Evolutionary conservation across 2,888 invertebrate species (phyloP), one percentile per base, ranked within the genome.

Genomic region (Agriopis marginaria): DNA sequence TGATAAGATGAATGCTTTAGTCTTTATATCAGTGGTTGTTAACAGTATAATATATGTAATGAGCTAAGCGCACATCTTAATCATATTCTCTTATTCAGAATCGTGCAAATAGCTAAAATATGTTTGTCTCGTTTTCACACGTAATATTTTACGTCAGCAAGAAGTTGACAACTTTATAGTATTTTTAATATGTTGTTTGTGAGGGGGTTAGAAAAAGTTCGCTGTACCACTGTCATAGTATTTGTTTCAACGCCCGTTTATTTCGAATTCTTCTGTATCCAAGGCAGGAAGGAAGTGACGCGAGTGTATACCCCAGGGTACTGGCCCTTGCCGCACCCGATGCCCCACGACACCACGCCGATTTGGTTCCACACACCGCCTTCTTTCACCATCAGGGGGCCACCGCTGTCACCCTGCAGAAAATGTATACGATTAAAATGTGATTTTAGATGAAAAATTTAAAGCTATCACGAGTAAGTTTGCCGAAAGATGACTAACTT

Each of bases 281-380:
- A 98, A 39, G 97, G 97, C 79, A 97, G 88, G 94, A 98, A 97
- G 77, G 96, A 95, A 58, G 97, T 97, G 70, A 98, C 96, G 77
- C 98, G 95, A 0, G 98, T 97, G 89, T 98, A 98, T 4, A 98
- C 98, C 14, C 98, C 98, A 0, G 98, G 98, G 90, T 97, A 98
- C 84, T 97, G 97, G 23, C 98, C 98, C 91, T 98, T 98, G 66
- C 98, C 98, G 86, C 98, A 98, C 49, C 98, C 98, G 79, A 98
- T 98, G 73, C 98, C 98, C 98, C 98, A 98, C 12, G 98, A 98
- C 23, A 98, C 98, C 60, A 98, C 96, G 63, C 98, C 98, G 17
- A 97, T 97, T 91, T 98, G 98, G 0, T 96, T 96, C 97, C 97
- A 98, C 70, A 95, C 95, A 7, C 96, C 96, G 47, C 95, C 96